Evolutionary conservation across 1,140 invertebrate genomes (phyloP), one percentile per base, ranked within the genome.

Genomic region (Bilobella aurantiaca): DNA sequence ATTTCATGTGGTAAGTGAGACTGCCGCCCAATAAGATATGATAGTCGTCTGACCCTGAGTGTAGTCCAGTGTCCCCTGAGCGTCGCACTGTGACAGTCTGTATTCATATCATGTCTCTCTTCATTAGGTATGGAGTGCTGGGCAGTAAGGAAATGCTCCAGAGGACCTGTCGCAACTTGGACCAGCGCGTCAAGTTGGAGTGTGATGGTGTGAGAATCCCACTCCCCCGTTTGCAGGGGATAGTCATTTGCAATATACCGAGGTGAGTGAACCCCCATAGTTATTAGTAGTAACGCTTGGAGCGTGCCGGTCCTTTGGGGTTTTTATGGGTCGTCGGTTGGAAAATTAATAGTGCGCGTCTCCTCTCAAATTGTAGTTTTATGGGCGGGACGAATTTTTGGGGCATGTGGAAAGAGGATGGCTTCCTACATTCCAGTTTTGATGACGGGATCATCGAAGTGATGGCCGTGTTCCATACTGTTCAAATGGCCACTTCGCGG

Each of bases 1-100:
- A 97, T 78, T 92, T 96, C 72, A 96, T 98, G 91, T 96, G 93
- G 93, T n/a, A n/a, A n/a, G n/a, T n/a, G n/a, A n/a, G n/a, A n/a
- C n/a, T n/a, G n/a, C n/a, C n/a, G n/a, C n/a, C n/a, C n/a, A n/a
- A n/a, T n/a, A n/a, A n/a, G n/a, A n/a, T n/a, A n/a, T n/a, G n/a
- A n/a, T n/a, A n/a, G n/a, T n/a, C n/a, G n/a, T n/a, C n/a, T n/a
- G n/a, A n/a, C n/a, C n/a, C n/a, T n/a, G n/a, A n/a, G n/a, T n/a
- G n/a, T n/a, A n/a, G n/a, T n/a, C n/a, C n/a, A n/a, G n/a, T n/a
- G n/a, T n/a, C n/a, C n/a, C n/a, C n/a, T n/a, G n/a, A n/a, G n/a
- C n/a, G n/a, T n/a, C n/a, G n/a, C n/a, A n/a, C n/a, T n/a, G n/a
- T n/a, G n/a, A n/a, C n/a, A n/a, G n/a, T n/a, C n/a, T n/a, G n/a